Evolutionary conservation across 1,140 invertebrate genomes (phyloP), one percentile per base, ranked within the genome.

Genomic region (Drosophila suzukii): DNA sequence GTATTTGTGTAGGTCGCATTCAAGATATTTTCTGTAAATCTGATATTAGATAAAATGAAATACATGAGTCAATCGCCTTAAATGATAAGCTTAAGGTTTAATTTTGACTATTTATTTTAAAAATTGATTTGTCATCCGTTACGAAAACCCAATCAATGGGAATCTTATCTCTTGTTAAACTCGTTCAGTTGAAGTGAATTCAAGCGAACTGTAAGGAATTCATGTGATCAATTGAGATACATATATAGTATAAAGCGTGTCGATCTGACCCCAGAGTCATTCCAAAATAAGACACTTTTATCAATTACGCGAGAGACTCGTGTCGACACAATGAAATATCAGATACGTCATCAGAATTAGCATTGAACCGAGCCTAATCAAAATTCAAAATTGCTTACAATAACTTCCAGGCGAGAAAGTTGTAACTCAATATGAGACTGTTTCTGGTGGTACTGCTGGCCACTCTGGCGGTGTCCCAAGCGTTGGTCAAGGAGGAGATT

Each of bases 401-500:
- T 50, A 56, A 38, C 58, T 61, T 34, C 56, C 75, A 91, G 88
- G 53, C 47, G 53, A 70, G 55, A 82, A 50, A 32, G 54, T 75
- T 51, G 54, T 34, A 63, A 12, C 30, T 44, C 32, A 90, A 50
- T 4, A 91, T 91, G 90, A 91, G 81, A 60, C 59, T 91, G 24
- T 56, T 91, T 0, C 30, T 85, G 47, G 34, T 88, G 38, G 81
- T 60, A 43, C 43, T 91, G 8, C 46, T 90, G 68, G 85, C 81
- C 55, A 82, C 68, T 47, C 47, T 90, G 43, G 90, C 86, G 78
- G 83, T 91, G 5, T n/a, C 71, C n/a, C 58, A 83, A 38, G 90
- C 81, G 4, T 20, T 66, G 50, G 78, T 86, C 39, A 91, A 94
- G 17, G 92, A 94, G 62, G 95, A 95, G 70, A 93, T 95, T 5